Conservation (phyloP, 2,113 vertebrate genomes). For the Coreoperca whiteheadi region DNA sequence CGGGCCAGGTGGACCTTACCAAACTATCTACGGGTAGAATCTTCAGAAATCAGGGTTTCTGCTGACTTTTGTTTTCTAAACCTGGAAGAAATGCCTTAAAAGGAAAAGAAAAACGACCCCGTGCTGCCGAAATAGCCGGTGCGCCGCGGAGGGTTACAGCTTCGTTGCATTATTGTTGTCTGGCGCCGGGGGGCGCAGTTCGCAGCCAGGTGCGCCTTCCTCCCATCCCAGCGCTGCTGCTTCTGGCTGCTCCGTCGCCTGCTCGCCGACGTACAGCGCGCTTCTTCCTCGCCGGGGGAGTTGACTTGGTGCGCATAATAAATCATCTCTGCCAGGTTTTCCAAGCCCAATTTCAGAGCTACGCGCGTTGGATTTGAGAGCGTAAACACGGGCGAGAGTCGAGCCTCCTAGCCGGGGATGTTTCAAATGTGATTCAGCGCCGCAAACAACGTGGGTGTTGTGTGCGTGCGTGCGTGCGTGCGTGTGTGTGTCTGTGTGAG, state of each 20-base stretch:
- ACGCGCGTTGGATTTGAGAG: constrained; percentile 51
- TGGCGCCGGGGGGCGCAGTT: constrained; percentile 72
- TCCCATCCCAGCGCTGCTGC: constrained; percentile 62
- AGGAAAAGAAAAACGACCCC: not conserved
- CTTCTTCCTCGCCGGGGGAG: constrained; percentile 52
- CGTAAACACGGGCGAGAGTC: constrained; percentile 45
- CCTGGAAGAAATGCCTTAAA: not conserved
- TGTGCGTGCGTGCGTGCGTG: constrained; percentile 34
- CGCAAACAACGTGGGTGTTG: constrained; percentile 81
- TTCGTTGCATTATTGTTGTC: not conserved
- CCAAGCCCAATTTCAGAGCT: constrained; percentile 40
- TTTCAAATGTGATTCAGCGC: constrained; percentile 72
- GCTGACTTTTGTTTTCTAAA: not conserved
- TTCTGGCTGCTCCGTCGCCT: constrained; percentile 51
- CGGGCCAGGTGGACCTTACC: not conserved
- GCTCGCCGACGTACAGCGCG: constrained; percentile 57
- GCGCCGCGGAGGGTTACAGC: not conserved
- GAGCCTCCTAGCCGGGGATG: constrained; percentile 53
- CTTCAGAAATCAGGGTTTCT: not conserved
- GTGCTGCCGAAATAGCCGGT: not conserved
- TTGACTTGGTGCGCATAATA: constrained; percentile 77
- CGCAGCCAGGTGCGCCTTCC: constrained; percentile 72
- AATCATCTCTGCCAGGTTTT: constrained; percentile 63
- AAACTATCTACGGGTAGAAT: not conserved
- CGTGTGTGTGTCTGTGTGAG: constrained; percentile 33